Base-by-base conservation (phyloP, 35 echinoderm and acorn worm genomes). In the Acanthaster planci region DNA sequence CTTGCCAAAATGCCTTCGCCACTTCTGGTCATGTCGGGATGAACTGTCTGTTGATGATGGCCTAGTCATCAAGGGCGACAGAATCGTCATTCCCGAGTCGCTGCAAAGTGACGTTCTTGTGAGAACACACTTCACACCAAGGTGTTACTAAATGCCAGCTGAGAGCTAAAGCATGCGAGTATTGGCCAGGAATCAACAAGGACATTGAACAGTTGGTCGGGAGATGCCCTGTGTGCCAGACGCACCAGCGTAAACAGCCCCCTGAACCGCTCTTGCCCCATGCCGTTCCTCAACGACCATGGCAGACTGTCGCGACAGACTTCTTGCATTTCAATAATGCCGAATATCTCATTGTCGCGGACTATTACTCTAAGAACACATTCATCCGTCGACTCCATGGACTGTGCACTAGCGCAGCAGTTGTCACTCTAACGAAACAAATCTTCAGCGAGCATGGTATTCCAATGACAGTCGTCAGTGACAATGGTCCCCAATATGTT, bases 361-460 rank as follows among this genome's bases (percentile, higher is more conserved):
- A 94, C 44, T 86, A 90, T 31, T 90, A 79, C 17, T 86, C 87
- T 0, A 85, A 93, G 39, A 86, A 81, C 40, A 38, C 79, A 26
- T 31, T 93, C 21, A 40, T 89, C 17, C 57, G 87, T 22, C 59
- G 79, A 40, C 42, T 88, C 58, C 84, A 26, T 27, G 87, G 87
- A 4, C 60, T 37, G 39, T 81, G 56, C 18, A 87, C 78, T 19
- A 91, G 84, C 60, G 56, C 38, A 15, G 85, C 67, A 39, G 60
- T 97, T 19, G 85, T 92, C 2, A 38, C 3, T 1, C 30, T 78
- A 12, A 82, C 87, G 2, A 97, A 95, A 54, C 36, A 92, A 26
- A 87, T 97, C n/a, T 97, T 97, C 59, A 80, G 86, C 22, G 82
- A 92, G 37, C 87, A 89, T 52, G 90, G 94, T 39, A 92, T 92